Evolutionary conservation across 2,888 invertebrate genomes (phyloP).

Genomic region (Bruchidius siliquastri): DNA sequence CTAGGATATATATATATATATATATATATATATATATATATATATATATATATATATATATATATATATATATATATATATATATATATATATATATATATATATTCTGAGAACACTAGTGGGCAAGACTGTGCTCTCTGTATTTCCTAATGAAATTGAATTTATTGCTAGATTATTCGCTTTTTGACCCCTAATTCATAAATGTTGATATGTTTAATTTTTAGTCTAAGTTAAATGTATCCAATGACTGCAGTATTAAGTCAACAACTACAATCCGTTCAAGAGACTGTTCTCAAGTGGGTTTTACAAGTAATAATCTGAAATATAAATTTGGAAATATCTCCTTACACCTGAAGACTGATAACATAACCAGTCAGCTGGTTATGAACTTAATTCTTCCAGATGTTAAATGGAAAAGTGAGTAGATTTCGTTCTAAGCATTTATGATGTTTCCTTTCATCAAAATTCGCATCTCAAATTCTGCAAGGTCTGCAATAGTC

Average conservation of each 20-base stretch:
- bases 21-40: no score
- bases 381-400: conserved; percentile 19
- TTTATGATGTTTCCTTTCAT: not conserved
- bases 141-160: no score
- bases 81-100: no score
- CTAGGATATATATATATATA: no score
- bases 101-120: no score
- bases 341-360: conserved; percentile 8
- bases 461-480: not conserved
- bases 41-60: no score
- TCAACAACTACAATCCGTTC: conserved; percentile 7
- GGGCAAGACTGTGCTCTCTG: no score
- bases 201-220: not conserved
- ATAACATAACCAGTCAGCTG: not conserved
- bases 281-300: conserved; percentile 12
- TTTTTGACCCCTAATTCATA: no score
- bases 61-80: no score
- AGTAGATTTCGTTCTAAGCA: conserved; percentile 3
- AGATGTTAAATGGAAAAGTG: conserved; percentile 25
- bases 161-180: no score
- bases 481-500: no score
- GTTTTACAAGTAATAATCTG: conserved; percentile 9
- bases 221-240: conserved; percentile 4
- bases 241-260: conserved; percentile 5
- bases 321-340: conserved; percentile 15